phyloP scores from a whole-genome alignment of 2,113 vertebrate genomes.

The Microcebus tavaratra region DNA sequence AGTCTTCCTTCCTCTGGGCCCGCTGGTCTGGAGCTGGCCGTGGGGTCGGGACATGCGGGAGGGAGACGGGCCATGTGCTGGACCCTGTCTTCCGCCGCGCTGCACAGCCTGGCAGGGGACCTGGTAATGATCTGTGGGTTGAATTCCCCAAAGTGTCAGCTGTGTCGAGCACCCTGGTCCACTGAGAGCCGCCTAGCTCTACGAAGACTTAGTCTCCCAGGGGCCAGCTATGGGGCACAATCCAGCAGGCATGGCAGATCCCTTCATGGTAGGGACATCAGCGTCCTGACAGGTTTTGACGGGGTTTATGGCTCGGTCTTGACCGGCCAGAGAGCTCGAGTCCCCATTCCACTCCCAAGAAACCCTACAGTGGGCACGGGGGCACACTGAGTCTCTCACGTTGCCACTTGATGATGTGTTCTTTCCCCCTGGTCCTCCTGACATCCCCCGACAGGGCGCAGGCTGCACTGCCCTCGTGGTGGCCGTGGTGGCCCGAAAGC shows the following conservation, averaged over 20 bases:
- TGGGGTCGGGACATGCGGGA: background rate
- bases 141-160: background rate
- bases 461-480: conserved; percentile 98
- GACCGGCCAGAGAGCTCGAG: background rate
- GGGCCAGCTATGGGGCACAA: background rate
- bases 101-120: background rate
- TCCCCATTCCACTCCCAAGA: background rate
- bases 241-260: background rate
- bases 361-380: background rate
- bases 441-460: conserved; percentile 88
- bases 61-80: background rate
- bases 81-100: no score
- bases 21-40: background rate
- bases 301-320: background rate
- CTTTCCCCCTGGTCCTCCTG: background rate
- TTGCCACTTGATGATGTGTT: background rate
- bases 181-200: background rate
- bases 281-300: background rate
- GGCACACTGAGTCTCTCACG: rapidly evolving
- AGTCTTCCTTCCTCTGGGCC: background rate
- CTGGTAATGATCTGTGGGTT: background rate
- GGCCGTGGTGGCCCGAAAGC: conserved; percentile 98
- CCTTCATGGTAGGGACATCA: background rate
- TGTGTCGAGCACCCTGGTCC: background rate
- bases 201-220: background rate